Conservation (phyloP, 2,888 invertebrate species). For the Sceliomorpha sp. region DNA sequence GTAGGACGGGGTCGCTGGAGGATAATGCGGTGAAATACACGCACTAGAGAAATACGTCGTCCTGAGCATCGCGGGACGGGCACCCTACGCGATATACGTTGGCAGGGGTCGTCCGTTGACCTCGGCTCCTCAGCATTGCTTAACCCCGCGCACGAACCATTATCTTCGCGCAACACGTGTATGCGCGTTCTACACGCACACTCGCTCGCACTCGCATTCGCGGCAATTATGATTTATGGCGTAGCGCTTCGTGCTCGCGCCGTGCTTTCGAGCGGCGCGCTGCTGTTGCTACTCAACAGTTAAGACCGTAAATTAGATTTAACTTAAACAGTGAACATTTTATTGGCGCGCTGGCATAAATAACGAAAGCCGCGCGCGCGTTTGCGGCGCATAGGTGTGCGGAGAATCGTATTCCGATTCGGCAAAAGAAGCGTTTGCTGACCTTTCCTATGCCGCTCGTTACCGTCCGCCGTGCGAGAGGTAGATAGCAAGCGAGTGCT, state of each 20-base stretch:
- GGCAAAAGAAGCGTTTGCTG: conserved; percentile 17
- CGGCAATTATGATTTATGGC: conserved; percentile 75
- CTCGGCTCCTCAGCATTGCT: conserved; percentile 64
- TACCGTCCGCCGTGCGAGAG: conserved; percentile 14
- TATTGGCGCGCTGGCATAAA: conserved; percentile 72
- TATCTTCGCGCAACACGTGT: conserved; percentile 73
- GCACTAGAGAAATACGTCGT: conserved; percentile 20
- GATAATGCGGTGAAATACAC: conserved; percentile 47
- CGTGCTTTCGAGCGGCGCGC: conserved; percentile 6
- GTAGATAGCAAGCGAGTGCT: conserved; percentile 2
- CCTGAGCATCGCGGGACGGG: conserved; percentile 17
- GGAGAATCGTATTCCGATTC: conserved; percentile 32
- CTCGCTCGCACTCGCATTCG: conserved; percentile 26
- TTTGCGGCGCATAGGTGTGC: conserved; percentile 60
- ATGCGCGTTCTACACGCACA: conserved; percentile 56
- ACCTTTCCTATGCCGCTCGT: conserved; percentile 45
- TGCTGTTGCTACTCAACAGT: conserved; percentile 44
- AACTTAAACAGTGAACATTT: conserved; percentile 76
- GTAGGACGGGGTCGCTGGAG: conserved; percentile 43
- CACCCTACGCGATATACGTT: conserved; percentile 61
- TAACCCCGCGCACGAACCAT: conserved; percentile 71
- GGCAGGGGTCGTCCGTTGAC: conserved; percentile 74
- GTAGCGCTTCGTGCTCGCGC: conserved; percentile 61
- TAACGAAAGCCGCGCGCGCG: conserved; percentile 62
- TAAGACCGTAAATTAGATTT: conserved; percentile 77